phyloP scores from a whole-genome alignment of 2,113 vertebrate genomes.

The Festucalex cinctus region DNA sequence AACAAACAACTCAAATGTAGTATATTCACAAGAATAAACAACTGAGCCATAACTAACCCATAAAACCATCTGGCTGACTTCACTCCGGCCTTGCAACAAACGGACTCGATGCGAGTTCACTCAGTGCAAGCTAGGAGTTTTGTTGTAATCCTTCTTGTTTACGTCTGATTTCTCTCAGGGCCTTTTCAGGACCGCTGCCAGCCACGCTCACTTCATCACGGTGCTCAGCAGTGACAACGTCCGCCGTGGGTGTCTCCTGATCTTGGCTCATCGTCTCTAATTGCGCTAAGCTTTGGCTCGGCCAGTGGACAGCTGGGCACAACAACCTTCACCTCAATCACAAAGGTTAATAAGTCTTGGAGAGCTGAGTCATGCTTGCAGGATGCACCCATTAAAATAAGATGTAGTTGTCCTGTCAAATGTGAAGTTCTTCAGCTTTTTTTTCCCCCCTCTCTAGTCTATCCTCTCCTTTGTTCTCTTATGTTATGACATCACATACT shows the following conservation, averaged over 20 bases:
- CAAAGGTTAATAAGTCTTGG: constrained; percentile 11
- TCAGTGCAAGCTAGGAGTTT: constrained; percentile 25
- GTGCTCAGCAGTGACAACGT: constrained; percentile 42
- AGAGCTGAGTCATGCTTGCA: constrained; percentile 31
- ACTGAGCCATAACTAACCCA: not conserved
- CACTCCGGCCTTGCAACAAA: constrained; percentile 3
- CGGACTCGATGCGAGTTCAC: constrained; percentile 15
- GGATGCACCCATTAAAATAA: constrained; percentile 27
- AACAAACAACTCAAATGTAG: constrained; percentile 6
- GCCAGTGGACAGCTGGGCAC: constrained; percentile 50
- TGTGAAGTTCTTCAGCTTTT: constrained; percentile 16
- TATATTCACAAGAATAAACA: not conserved
- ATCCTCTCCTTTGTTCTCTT: constrained; percentile 1
- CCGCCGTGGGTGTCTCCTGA: constrained; percentile 53
- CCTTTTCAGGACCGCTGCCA: constrained; percentile 43
- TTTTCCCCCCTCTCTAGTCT: not conserved
- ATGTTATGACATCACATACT: not conserved
- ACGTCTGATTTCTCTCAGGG: constrained; percentile 42
- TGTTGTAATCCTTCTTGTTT: constrained; percentile 28
- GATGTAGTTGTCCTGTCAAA: constrained; percentile 50
- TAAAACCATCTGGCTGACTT: constrained; percentile 4
- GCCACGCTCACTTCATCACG: constrained; percentile 50
- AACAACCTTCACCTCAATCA: constrained; percentile 41
- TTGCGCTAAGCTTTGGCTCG: constrained; percentile 29
- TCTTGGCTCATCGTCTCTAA: constrained; percentile 43